Conservation (phyloP, 37 sponge, comb jelly and placozoan species). For the Spongilla lacustris region DNA sequence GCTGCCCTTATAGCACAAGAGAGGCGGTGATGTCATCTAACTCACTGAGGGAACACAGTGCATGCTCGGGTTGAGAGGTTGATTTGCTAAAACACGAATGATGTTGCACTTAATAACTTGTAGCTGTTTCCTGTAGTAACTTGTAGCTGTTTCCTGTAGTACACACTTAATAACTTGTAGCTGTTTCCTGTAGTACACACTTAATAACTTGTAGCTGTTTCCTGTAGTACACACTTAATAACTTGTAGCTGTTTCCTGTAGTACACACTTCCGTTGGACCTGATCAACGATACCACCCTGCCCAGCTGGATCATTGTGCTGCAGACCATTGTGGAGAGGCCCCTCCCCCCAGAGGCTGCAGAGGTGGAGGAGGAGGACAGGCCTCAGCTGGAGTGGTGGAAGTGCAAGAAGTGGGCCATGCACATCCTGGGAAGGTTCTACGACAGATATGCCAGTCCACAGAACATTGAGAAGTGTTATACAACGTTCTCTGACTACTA, state of each 20-base stretch:
- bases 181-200: background rate
- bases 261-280: conserved; percentile 65
- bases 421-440: conserved; percentile 75
- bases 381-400: conserved; percentile 90
- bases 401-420: conserved; percentile 95
- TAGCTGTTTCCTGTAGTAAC: too few species aligned
- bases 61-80: too few species aligned
- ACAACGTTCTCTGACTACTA: conserved; percentile 74
- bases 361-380: conserved; percentile 71
- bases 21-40: background rate
- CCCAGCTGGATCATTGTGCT: conserved; percentile 78
- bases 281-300: conserved; percentile 63
- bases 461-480: conserved; percentile 59
- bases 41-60: too few species aligned
- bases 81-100: too few species aligned
- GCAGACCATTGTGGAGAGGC: conserved; percentile 59
- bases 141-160: background rate
- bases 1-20: background rate
- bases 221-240: too few species aligned
- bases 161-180: too few species aligned
- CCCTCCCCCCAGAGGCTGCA: conserved; percentile 9
- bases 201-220: background rate
- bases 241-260: background rate
- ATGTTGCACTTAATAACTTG: too few species aligned
- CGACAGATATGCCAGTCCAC: conserved; percentile 84